These are phyloP conservation scores for Physocephala rufipes DNA, from an alignment of 2,888 invertebrate genomes.

Conservation along the genomic window DNA sequence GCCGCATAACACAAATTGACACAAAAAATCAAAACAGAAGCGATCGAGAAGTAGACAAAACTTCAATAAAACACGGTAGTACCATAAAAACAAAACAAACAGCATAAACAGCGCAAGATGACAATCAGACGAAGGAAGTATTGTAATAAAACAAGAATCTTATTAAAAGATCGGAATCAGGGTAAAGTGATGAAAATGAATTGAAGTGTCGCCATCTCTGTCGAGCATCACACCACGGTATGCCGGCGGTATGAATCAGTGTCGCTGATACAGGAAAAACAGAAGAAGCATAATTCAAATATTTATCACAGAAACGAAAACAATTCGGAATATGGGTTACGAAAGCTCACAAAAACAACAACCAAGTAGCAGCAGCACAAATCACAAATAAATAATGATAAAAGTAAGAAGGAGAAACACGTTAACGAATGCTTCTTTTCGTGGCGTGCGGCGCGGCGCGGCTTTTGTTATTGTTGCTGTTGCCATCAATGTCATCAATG, in stretches of 20 bases:
- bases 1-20: no score
- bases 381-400: conserved; percentile 37
- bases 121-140: conserved; percentile 36
- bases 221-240: no score
- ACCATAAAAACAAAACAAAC: conserved; percentile 36
- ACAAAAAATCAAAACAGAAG: conserved; percentile 29
- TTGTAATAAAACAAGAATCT: conserved; percentile 41
- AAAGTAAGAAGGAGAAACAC: conserved; percentile 35
- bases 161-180: conserved; percentile 62
- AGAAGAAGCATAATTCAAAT: no score
- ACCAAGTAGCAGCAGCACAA: background rate
- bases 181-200: conserved; percentile 59
- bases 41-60: conserved; percentile 25
- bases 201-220: conserved; percentile 49
- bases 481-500: no score
- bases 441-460: conserved; percentile 3
- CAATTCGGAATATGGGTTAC: no score
- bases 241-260: no score
- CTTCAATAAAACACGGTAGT: conserved; percentile 23
- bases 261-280: no score
- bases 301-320: no score
- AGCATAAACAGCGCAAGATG: conserved; percentile 39
- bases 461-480: no score
- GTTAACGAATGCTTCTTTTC: conserved; percentile 51
- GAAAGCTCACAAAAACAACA: background rate